Evolutionary conservation across 2,113 vertebrate species (phyloP).

Genomic region (Rhynchopsitta pachyrhyncha): DNA sequence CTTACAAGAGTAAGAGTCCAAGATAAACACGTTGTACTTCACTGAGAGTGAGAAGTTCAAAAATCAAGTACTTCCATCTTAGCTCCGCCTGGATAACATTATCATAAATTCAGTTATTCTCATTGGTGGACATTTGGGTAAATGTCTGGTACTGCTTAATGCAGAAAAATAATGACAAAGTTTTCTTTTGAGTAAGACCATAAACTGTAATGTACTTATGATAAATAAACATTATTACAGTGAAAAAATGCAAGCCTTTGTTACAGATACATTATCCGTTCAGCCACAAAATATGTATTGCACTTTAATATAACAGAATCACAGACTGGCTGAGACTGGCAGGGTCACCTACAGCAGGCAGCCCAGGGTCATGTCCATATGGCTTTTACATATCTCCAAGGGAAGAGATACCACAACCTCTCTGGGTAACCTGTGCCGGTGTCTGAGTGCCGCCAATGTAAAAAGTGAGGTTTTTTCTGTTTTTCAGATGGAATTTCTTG

Average conservation of each 20-base stretch:
- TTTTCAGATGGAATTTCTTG: neutral
- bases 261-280: neutral
- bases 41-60: neutral
- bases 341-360: neutral
- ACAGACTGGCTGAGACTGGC: neutral
- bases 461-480: neutral
- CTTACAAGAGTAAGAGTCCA: neutral
- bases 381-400: neutral
- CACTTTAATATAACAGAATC: neutral
- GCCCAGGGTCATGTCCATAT: neutral
- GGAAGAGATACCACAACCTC: neutral
- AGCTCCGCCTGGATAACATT: neutral
- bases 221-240: neutral
- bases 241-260: neutral
- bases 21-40: neutral
- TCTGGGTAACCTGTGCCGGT: neutral
- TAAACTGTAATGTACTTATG: neutral
- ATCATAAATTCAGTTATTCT: slow-evolving; percentile 8
- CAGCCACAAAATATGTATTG: neutral
- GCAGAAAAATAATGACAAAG: neutral
- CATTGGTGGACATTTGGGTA: neutral
- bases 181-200: neutral
- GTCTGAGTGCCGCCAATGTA: neutral
- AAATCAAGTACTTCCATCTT: neutral
- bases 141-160: neutral